Base-by-base conservation (phyloP, 2,888 invertebrate species). In the Eulithis prunata region DNA sequence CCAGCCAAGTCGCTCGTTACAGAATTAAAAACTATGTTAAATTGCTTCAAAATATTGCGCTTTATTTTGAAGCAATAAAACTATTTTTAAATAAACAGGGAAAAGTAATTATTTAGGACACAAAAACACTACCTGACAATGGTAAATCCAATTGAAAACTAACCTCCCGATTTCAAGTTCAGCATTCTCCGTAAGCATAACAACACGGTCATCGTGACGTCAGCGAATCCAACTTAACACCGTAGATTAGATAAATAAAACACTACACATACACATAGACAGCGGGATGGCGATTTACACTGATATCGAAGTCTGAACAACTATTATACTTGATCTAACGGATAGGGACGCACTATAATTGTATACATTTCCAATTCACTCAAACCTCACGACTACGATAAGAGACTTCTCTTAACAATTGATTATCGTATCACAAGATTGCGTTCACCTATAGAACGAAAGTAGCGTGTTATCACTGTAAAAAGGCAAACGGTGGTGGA, bases 131-230 rank as follows among this genome's bases (percentile, higher is more conserved):
- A 57, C 57, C 65, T 47, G 57, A 14, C 57, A 21, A 52, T 10
- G 4, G n/a, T 28, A 7, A 12, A 43, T 43, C 43, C 28, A 49
- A 47, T 36, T 21, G 32, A 47, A 58, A 56, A 86, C 87, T 84
- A 79, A 88, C 88, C 88, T 86, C 79, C 78, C 70, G 81, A 71
- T 74, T 81, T 84, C 71, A 77, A 78, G 75, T 78, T 81, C 78
- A 83, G 71, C 64, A 80, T 55, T 73, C 59, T 59, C 7, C 81
- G 75, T 45, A 84, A 68, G 70, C 72, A 78, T 68, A 79, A 82
- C 55, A 84, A 69, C 46, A 76, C 71, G 63, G 76, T 75, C 83
- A 83, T 84, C 66, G 71, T 78, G 69, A 71, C 69, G 73, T 77
- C 71, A 74, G 69, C 55, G 13, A 28, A 54, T 53, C 21, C 1